Percentiles rank a stretch among this genome's conserved stretches.
Evolutionary conservation across 2,888 invertebrate species (phyloP).

Genomic region (Thumatha senex): DNA sequence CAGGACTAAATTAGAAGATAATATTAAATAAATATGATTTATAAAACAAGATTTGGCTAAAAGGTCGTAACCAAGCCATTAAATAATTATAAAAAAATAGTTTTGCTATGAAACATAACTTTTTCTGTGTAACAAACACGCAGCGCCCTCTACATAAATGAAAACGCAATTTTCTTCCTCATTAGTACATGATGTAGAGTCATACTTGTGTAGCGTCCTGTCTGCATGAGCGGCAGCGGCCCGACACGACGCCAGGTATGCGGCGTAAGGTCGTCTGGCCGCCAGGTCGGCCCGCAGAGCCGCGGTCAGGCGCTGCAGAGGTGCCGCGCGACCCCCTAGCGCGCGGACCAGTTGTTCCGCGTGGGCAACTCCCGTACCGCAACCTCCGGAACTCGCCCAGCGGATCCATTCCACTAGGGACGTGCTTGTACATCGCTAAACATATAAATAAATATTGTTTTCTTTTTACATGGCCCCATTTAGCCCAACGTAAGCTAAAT

Average conservation of each 20-base stretch:
- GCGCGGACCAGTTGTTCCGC: slow-evolving; percentile 43
- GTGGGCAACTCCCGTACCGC: slow-evolving; percentile 46
- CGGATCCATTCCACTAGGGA: slow-evolving; percentile 70
- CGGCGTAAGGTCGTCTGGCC: slow-evolving; percentile 69
- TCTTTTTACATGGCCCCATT: not conserved
- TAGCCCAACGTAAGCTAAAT: too few relatives aligned
- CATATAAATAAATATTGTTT: too few relatives aligned
- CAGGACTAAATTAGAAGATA: too few relatives aligned
- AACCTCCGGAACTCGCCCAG: slow-evolving; percentile 52
- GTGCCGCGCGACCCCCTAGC: slow-evolving; percentile 36
- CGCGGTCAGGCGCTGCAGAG: slow-evolving; percentile 58
- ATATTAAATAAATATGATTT: too few relatives aligned
- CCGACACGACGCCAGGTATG: slow-evolving; percentile 66
- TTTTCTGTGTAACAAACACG: too few relatives aligned
- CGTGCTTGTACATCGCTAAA: slow-evolving; percentile 62
- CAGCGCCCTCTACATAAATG: too few relatives aligned
- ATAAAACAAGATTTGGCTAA: too few relatives aligned
- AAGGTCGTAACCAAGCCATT: too few relatives aligned
- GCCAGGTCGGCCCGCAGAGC: slow-evolving; percentile 72
- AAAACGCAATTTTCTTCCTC: too few relatives aligned
- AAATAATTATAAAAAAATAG: too few relatives aligned
- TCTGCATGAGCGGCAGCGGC: slow-evolving; percentile 61
- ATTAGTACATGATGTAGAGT: too few relatives aligned
- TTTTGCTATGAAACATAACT: too few relatives aligned
- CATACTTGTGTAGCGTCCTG: slow-evolving; percentile 42